Percentiles rank a stretch among this genome's conserved stretches.
Conservation (phyloP, 2,888 invertebrate species). For the Drosophila neonasuta region DNA sequence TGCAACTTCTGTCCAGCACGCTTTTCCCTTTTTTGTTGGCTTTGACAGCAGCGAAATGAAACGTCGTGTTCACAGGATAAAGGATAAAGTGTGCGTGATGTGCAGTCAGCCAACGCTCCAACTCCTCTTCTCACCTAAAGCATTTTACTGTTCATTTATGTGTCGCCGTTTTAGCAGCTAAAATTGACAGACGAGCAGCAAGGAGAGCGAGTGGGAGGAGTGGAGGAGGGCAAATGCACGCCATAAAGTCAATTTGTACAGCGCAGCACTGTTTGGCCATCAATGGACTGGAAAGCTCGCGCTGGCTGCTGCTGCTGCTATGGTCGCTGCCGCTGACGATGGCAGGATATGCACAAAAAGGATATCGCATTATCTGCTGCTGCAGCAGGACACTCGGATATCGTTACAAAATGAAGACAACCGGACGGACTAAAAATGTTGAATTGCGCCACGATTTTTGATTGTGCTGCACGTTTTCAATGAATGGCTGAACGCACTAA, state of each 20-base stretch:
- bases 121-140: not conserved
- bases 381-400: constrained; percentile 33
- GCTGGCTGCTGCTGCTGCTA: constrained; percentile 10
- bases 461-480: not conserved
- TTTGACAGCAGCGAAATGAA: constrained; percentile 66
- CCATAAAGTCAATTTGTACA: constrained; percentile 72
- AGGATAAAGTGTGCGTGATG: constrained; percentile 68
- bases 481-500: not conserved
- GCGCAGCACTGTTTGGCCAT: constrained; percentile 52
- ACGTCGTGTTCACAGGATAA: constrained; percentile 49
- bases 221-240: constrained; percentile 33
- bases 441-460: constrained; percentile 9
- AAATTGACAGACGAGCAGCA: constrained; percentile 26
- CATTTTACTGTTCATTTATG: constrained; percentile 61
- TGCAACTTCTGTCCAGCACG: constrained; percentile 24
- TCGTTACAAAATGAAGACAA: constrained; percentile 40
- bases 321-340: constrained; percentile 13
- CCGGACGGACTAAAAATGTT: constrained; percentile 29
- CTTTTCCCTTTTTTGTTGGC: constrained; percentile 34
- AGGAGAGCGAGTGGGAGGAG: not conserved
- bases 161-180: constrained; percentile 65
- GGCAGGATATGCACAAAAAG: constrained; percentile 44
- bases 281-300: constrained; percentile 69
- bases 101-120: constrained; percentile 41
- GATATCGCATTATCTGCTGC: constrained; percentile 63